These are phyloP conservation scores for Rattus rattus DNA, from an alignment of 2,113 vertebrate genomes.

Conservation along the genomic window DNA sequence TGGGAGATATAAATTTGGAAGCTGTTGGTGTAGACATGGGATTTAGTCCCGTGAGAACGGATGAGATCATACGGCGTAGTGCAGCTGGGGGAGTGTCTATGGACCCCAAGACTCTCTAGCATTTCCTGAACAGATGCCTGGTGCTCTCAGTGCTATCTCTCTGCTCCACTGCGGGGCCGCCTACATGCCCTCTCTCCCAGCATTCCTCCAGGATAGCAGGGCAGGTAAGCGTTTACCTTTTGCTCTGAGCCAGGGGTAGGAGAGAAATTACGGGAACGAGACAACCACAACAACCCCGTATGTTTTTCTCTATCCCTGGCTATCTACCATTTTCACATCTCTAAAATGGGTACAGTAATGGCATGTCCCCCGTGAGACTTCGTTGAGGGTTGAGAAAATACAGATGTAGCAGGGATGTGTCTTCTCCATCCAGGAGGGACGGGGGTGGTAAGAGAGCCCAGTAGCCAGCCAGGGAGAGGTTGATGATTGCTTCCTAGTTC, in stretches of 20 bases:
- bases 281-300: not conserved
- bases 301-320: not conserved
- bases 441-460: not conserved
- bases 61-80: not conserved
- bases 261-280: accelerated
- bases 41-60: not conserved
- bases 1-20: constrained; percentile 22
- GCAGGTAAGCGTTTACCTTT: not conserved
- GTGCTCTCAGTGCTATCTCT: not conserved
- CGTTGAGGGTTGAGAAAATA: not conserved
- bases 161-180: not conserved
- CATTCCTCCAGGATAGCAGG: not conserved
- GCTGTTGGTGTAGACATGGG: not conserved
- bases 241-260: not conserved
- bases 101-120: not conserved
- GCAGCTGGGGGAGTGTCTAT: not conserved
- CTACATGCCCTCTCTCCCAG: accelerated
- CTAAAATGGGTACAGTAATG: constrained; percentile 19
- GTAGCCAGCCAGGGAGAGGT: not conserved
- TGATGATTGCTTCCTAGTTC: not conserved
- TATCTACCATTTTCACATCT: not conserved
- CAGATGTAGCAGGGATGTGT: not conserved
- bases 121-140: not conserved
- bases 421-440: not conserved
- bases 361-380: not conserved